Conservation (phyloP, 2,888 invertebrate species). For the Hipparchia semele region DNA sequence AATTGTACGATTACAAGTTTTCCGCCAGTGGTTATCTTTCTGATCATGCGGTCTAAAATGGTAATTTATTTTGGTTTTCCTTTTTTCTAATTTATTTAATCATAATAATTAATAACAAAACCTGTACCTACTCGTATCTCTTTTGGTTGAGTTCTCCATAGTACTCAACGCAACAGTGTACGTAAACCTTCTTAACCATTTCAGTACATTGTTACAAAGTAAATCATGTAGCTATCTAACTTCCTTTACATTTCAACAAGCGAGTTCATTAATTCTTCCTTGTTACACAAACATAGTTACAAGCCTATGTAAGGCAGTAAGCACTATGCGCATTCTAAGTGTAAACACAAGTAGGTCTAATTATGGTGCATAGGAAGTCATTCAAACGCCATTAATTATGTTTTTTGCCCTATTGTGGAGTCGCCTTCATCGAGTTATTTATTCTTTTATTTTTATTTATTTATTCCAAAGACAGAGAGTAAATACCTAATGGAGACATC, state of each 20-base stretch:
- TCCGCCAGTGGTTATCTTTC: neutral
- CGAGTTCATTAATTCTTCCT: conserved; percentile 29
- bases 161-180: neutral
- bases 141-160: neutral
- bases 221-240: neutral
- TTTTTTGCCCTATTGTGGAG: conserved; percentile 9
- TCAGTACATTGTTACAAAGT: neutral
- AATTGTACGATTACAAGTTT: neutral
- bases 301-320: conserved; percentile 28
- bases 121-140: too few species aligned
- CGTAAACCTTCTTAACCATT: neutral
- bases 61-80: too few species aligned
- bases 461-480: neutral
- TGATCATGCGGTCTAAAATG: too few species aligned
- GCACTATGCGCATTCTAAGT: conserved; percentile 19
- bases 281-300: conserved; percentile 24
- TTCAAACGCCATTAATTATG: conserved; percentile 15
- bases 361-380: conserved; percentile 27
- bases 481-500: neutral
- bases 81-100: too few species aligned
- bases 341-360: conserved; percentile 20
- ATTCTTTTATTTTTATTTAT: neutral
- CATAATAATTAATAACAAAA: too few species aligned
- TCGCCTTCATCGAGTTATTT: neutral
- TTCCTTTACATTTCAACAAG: conserved; percentile 25